Evolutionary conservation across 2,113 vertebrate species (phyloP), one percentile per base, ranked within the genome.

Genomic region (Chaetops frenatus): DNA sequence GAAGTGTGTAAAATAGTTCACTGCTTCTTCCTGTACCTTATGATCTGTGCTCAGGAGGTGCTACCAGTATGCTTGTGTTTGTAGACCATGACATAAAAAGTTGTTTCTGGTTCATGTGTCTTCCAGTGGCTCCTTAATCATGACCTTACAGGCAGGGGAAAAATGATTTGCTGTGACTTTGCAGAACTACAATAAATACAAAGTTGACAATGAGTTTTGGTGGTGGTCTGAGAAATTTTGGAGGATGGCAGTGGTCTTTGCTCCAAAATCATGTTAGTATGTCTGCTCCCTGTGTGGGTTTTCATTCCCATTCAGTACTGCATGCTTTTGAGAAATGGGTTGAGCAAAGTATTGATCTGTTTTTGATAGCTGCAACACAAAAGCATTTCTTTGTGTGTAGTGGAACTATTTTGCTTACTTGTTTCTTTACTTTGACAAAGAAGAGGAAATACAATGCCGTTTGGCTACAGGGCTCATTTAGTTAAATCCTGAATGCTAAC

Each of bases 301-400:
- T 92, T 83, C 54, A 73, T 86, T 93, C 64, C 33, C 73, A 6
- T 80, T 69, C n/a, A 57, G 66, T 42, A 45, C 42, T 57, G 31
- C 24, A 11, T 77, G 66, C 58, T 69, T 93, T 88, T 82, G 88
- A 88, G 66, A 86, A 92, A 70, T 0, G 12, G 62, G 31, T 85
- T 80, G 54, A 77, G 42, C 50, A 88, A 86, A 88, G 35, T 47
- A 47, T 0, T 3, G 9, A 33, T 86, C 56, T 90, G 15, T 81
- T 92, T 91, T 83, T 93, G 64, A 81, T 83, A 83, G 76, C 78
- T 96, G 85, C 48, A 86, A 54, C 77, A 70, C 29, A 65, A 70
- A 96, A 87, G 25, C 38, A 60, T 86, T 85, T 81, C 64, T 70
- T 90, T 94, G 56, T 90, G 50, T 80, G 17, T 82, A 81, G 44